These are phyloP conservation scores for Mionectes macconnelli DNA, from an alignment of 2,113 vertebrate species.

Conservation along the genomic window DNA sequence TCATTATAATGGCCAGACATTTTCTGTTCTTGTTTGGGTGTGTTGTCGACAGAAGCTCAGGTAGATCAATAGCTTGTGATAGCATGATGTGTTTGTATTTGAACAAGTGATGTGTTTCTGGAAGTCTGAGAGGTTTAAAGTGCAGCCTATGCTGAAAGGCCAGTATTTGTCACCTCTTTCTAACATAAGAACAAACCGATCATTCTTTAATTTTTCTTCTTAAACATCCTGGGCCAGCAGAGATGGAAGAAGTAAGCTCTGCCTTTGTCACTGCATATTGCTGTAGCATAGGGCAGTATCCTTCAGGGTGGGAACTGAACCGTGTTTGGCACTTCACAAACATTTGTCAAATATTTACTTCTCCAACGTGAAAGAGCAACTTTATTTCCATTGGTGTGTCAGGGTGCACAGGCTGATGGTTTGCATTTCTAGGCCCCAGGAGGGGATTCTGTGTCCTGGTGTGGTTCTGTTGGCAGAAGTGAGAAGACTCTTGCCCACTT, in stretches of 20 bases:
- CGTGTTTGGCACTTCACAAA: not conserved
- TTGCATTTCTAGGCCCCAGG: not conserved
- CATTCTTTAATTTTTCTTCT: not conserved
- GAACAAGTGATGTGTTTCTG: not conserved
- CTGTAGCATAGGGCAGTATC: not conserved
- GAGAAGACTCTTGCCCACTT: not conserved
- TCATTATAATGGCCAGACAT: not conserved
- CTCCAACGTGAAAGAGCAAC: not conserved
- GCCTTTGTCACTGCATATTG: not conserved
- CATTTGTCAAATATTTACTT: not conserved
- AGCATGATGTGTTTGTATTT: not conserved
- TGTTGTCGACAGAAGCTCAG: not conserved
- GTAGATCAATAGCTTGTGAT: not conserved
- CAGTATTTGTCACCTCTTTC: not conserved
- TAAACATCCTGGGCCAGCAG: not conserved
- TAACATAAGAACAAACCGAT: not conserved
- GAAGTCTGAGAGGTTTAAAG: not conserved
- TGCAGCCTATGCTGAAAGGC: not conserved
- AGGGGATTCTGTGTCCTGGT: not conserved
- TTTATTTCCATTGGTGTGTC: not conserved
- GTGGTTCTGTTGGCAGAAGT: not conserved
- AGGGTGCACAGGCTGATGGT: not conserved
- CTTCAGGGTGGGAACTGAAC: not conserved
- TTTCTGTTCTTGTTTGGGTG: not conserved
- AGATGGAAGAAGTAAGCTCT: not conserved